Evolutionary conservation across 2,888 invertebrate genomes (phyloP).

Genomic region (Cryptus viduatorius): DNA sequence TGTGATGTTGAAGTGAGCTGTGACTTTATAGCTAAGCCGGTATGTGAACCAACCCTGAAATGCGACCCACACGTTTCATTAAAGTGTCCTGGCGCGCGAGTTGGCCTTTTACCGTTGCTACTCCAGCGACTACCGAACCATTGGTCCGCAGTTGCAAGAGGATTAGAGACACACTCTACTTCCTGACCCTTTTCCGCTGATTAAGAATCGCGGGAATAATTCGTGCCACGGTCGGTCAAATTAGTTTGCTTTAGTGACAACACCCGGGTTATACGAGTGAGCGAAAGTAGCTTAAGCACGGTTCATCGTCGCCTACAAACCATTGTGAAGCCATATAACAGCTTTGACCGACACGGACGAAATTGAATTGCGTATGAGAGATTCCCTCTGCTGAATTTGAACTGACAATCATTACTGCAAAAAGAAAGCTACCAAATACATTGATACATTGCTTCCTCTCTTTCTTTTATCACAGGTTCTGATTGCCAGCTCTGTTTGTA

Average conservation of each 20-base stretch:
- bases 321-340: not conserved
- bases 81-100: not conserved
- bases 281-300: not conserved
- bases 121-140: not conserved
- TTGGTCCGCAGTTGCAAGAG: not conserved
- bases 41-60: not conserved
- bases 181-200: constrained; percentile 7
- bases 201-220: constrained; percentile 5
- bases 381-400: not conserved
- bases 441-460: too few species aligned
- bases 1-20: not conserved
- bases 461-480: too few species aligned
- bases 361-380: not conserved
- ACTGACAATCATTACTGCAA: not conserved
- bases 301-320: not conserved
- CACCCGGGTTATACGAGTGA: not conserved
- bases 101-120: not conserved
- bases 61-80: constrained; percentile 17
- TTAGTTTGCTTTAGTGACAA: not conserved
- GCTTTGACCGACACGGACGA: not conserved
- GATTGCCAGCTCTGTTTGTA: too few species aligned
- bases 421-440: too few species aligned
- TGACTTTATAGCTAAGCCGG: not conserved
- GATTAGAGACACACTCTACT: not conserved
- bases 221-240: not conserved